phyloP scores from a whole-genome alignment of 2,113 vertebrate species.

The Mohoua ochrocephala region DNA sequence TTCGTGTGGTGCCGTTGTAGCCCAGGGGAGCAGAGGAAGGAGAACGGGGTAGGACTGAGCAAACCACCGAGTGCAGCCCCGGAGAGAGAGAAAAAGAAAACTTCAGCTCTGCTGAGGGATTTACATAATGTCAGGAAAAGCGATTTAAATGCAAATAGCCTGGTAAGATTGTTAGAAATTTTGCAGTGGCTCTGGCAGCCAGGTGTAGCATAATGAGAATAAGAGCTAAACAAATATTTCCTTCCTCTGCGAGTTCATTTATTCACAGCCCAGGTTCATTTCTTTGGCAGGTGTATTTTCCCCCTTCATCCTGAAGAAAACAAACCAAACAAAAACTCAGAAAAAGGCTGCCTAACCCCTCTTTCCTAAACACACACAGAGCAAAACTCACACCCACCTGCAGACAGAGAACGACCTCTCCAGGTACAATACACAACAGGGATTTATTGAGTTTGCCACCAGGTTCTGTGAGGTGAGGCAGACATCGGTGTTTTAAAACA shows the following conservation, averaged over 20 bases:
- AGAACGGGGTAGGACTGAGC: neutral
- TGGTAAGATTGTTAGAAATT: conserved; percentile 44
- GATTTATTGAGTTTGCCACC: neutral
- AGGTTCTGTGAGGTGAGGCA: neutral
- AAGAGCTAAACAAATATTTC: conserved; percentile 54
- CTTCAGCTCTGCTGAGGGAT: conserved; percentile 53
- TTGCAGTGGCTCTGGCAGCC: conserved; percentile 37
- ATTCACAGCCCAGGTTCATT: conserved; percentile 13
- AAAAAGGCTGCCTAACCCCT: neutral
- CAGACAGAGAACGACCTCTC: neutral
- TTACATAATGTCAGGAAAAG: conserved; percentile 72
- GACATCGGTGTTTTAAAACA: neutral
- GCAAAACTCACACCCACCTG: neutral
- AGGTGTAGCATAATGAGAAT: conserved; percentile 52
- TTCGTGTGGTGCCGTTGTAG: neutral
- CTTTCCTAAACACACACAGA: neutral
- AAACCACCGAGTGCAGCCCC: neutral
- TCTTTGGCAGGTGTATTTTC: conserved; percentile 35
- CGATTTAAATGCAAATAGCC: conserved; percentile 76
- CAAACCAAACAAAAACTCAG: neutral
- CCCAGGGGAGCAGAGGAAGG: neutral
- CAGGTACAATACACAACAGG: neutral
- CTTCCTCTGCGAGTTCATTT: conserved; percentile 37
- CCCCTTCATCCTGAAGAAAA: neutral
- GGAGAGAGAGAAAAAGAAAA: conserved; percentile 25